Conservation (phyloP, 2,888 invertebrate species). For the Phortica okadai region DNA sequence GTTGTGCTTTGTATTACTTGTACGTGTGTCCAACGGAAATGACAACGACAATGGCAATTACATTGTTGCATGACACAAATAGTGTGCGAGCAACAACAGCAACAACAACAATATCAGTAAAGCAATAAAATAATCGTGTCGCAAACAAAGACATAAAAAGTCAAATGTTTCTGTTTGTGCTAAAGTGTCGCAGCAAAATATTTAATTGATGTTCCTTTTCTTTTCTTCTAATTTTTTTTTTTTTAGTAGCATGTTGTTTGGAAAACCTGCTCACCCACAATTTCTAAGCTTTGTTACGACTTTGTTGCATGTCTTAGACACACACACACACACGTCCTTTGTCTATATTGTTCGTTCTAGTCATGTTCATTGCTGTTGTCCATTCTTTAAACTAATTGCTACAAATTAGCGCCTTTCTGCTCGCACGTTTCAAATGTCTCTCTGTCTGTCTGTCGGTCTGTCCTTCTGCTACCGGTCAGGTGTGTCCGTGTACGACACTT, state of each 20-base stretch:
- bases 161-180: constrained; percentile 36
- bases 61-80: constrained; percentile 75
- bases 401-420: constrained; percentile 68
- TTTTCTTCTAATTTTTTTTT: constrained; percentile 14
- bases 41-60: constrained; percentile 75
- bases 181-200: constrained; percentile 9
- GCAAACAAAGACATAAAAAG: constrained; percentile 49
- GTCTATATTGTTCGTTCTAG: neutral
- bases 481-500: neutral
- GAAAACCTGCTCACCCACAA: neutral
- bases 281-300: neutral
- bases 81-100: constrained; percentile 61
- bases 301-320: neutral
- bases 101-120: constrained; percentile 42
- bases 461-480: neutral
- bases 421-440: constrained; percentile 37
- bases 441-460: constrained; percentile 24
- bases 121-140: constrained; percentile 41
- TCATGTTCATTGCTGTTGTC: neutral
- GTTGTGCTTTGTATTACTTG: constrained; percentile 32
- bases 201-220: constrained; percentile 17
- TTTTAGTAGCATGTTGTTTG: neutral
- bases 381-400: constrained; percentile 54
- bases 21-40: constrained; percentile 72
- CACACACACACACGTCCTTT: neutral